Evolutionary conservation across 1,140 invertebrate species (phyloP).

Genomic region (Drosophila yakuba): DNA sequence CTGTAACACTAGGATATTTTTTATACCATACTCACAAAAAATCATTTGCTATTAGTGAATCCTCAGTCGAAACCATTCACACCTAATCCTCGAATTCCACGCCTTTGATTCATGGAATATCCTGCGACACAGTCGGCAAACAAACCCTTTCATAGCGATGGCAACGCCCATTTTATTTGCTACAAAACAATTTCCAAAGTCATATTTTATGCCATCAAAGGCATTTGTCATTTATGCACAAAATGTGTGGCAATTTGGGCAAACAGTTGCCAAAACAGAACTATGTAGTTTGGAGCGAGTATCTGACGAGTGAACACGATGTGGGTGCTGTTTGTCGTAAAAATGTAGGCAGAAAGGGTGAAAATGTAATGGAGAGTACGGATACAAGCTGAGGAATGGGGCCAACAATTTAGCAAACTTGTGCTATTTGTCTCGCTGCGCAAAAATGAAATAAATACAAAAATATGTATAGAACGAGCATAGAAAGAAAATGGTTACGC

Average conservation of each 20-base stretch:
- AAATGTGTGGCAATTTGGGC: constrained; percentile 78
- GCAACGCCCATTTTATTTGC: constrained; percentile 70
- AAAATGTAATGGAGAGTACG: constrained; percentile 32
- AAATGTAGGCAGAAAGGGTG: constrained; percentile 36
- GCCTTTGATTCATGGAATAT: constrained; percentile 5
- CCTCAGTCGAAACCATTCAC: constrained; percentile 14
- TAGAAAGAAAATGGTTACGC: constrained; percentile 45
- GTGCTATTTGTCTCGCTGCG: constrained; percentile 68
- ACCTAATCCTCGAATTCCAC: constrained; percentile 10
- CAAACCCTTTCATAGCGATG: constrained; percentile 35
- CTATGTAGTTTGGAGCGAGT: constrained; percentile 34
- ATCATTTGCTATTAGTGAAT: constrained; percentile 17
- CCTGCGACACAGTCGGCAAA: not conserved
- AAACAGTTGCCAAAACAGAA: constrained; percentile 52
- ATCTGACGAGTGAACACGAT: constrained; percentile 47
- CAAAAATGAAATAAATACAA: constrained; percentile 66
- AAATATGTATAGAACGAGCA: constrained; percentile 31
- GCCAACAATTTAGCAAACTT: constrained; percentile 75
- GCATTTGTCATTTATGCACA: constrained; percentile 82
- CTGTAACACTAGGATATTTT: too few relatives aligned
- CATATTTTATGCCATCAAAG: constrained; percentile 83
- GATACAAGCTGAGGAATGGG: constrained; percentile 28
- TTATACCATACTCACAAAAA: constrained; percentile 2
- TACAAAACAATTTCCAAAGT: constrained; percentile 81
- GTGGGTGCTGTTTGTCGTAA: constrained; percentile 42